Percentiles rank a stretch among this genome's conserved stretches.
Evolutionary conservation across 2,113 vertebrate genomes (phyloP).

Genomic region (Dinomys branickii): DNA sequence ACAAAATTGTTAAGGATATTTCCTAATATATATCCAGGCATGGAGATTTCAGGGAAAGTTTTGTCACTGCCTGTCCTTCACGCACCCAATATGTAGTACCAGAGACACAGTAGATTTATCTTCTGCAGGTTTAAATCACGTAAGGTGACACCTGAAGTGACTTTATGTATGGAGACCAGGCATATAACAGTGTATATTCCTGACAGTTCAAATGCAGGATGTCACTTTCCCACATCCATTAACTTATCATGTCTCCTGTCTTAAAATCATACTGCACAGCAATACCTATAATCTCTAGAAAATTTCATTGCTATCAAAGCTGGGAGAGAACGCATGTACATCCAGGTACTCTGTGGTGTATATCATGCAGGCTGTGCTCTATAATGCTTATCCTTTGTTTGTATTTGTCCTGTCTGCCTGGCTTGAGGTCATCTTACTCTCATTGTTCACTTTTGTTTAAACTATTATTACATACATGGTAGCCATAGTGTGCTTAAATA

Average conservation of each 20-base stretch:
- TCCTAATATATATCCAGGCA: background rate
- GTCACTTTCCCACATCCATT: background rate
- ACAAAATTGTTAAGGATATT: background rate
- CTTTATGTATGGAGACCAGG: conserved; percentile 35
- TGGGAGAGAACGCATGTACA: background rate
- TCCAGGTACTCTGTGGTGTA: background rate
- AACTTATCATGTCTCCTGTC: background rate
- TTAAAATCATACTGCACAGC: background rate
- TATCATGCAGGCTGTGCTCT: background rate
- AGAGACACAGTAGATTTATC: conserved; percentile 11
- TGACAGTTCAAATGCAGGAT: background rate
- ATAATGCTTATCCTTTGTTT: background rate
- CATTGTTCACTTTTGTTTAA: background rate
- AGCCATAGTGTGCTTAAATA: background rate
- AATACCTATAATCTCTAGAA: background rate
- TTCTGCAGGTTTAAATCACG: conserved; percentile 46
- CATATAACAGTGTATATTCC: background rate
- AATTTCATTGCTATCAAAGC: background rate
- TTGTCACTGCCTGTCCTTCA: conserved; percentile 14
- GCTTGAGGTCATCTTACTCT: background rate
- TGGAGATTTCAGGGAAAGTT: conserved; percentile 24
- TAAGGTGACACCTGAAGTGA: conserved; percentile 27
- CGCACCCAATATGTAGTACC: background rate
- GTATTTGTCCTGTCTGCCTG: background rate
- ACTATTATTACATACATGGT: background rate